Conservation (phyloP, 2,113 vertebrate genomes). For the Phaethon lepturus region DNA sequence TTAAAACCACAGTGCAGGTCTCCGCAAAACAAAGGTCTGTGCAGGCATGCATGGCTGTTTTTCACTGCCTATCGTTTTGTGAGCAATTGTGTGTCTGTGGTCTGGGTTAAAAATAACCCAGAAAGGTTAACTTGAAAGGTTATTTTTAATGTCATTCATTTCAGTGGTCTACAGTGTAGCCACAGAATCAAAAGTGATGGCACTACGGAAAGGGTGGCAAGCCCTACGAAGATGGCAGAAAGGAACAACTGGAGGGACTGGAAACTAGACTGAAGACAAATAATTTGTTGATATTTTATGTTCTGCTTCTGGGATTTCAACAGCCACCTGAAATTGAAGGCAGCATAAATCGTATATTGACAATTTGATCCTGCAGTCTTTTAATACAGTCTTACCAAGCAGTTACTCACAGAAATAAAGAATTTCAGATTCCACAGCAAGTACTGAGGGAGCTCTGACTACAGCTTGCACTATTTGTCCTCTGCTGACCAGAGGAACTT, state of each 20-base stretch:
- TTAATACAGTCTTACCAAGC: neutral
- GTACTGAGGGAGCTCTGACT: neutral
- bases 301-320: neutral
- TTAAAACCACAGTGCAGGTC: neutral
- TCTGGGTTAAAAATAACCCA: constrained; percentile 39
- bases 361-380: neutral
- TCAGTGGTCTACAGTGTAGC: neutral
- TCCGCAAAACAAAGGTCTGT: constrained; percentile 28
- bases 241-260: neutral
- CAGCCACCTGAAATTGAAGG: neutral
- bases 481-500: constrained; percentile 30
- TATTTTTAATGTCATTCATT: neutral
- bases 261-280: neutral
- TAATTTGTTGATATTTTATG: neutral
- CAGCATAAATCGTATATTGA: neutral
- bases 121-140: constrained; percentile 39
- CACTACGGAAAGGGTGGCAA: neutral
- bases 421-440: neutral
- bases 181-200: neutral
- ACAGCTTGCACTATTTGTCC: constrained; percentile 6
- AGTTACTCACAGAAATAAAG: neutral
- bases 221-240: neutral
- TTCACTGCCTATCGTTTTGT: neutral
- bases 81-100: neutral
- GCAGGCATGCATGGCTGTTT: neutral